These are phyloP conservation scores for Psittacus erithacus DNA, from an alignment of 2,113 vertebrate species.

Conservation along the genomic window DNA sequence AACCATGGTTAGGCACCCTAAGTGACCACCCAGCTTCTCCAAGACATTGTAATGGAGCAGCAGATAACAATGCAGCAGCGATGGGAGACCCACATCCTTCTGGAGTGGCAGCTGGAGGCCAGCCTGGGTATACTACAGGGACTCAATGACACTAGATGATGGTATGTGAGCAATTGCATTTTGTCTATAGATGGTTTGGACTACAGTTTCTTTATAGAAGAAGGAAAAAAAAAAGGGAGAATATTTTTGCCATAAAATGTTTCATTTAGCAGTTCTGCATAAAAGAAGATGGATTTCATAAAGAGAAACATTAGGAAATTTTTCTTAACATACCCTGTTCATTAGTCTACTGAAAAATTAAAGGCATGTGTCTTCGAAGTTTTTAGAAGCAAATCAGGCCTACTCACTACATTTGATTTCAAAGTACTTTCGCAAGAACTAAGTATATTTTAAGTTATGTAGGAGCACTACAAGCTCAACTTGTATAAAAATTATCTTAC, in stretches of 20 bases:
- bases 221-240: not conserved
- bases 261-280: not conserved
- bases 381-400: not conserved
- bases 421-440: not conserved
- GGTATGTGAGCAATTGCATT: not conserved
- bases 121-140: not conserved
- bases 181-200: not conserved
- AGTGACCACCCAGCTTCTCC: not conserved
- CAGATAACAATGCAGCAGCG: not conserved
- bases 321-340: not conserved
- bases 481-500: conserved; percentile 5
- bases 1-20: not conserved
- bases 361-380: not conserved
- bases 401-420: not conserved
- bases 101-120: not conserved
- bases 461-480: conserved; percentile 21
- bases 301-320: not conserved
- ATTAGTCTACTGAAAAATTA: not conserved
- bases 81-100: not conserved
- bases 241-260: not conserved
- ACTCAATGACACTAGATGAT: not conserved
- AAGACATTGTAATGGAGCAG: not conserved
- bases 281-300: not conserved
- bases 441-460: not conserved
- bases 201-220: not conserved